Evolutionary conservation across 2,888 invertebrate genomes (phyloP).

Genomic region (Rapana venosa): DNA sequence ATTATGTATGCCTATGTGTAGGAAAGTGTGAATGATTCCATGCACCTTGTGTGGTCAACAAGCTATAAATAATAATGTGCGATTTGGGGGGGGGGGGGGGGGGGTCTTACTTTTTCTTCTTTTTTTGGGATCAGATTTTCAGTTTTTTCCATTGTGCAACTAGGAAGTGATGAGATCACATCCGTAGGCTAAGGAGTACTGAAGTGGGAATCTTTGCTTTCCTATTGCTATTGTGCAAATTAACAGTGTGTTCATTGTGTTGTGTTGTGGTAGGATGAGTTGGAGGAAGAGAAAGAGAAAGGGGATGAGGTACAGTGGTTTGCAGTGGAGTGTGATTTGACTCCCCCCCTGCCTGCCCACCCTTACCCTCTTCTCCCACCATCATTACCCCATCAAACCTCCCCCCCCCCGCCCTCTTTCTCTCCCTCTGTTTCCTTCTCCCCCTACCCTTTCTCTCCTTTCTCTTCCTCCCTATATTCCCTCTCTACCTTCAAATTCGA

Average conservation of each 20-base stretch:
- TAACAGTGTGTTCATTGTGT: no score
- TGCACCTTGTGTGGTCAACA: neutral
- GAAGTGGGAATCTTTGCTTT: no score
- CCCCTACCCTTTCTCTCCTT: neutral
- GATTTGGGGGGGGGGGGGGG: no score
- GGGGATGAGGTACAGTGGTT: constrained; percentile 38
- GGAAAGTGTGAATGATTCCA: neutral
- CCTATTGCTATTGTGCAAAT: no score
- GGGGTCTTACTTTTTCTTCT: neutral
- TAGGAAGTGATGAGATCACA: no score
- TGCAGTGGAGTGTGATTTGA: constrained; percentile 13
- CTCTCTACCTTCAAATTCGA: no score
- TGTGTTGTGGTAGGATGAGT: constrained; percentile 44
- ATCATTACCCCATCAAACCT: neutral
- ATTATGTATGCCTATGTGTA: neutral
- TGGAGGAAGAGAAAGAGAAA: constrained; percentile 45
- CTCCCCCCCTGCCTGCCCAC: neutral
- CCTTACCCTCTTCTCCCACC: neutral
- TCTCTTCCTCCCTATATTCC: neutral
- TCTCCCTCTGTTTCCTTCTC: neutral
- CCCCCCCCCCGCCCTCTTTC: neutral
- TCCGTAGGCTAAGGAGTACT: no score
- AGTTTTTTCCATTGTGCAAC: neutral
- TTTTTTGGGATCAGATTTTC: neutral
- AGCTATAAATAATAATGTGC: neutral